Conservation (phyloP, 1,140 invertebrate genomes). For the Listronotus oregonensis region DNA sequence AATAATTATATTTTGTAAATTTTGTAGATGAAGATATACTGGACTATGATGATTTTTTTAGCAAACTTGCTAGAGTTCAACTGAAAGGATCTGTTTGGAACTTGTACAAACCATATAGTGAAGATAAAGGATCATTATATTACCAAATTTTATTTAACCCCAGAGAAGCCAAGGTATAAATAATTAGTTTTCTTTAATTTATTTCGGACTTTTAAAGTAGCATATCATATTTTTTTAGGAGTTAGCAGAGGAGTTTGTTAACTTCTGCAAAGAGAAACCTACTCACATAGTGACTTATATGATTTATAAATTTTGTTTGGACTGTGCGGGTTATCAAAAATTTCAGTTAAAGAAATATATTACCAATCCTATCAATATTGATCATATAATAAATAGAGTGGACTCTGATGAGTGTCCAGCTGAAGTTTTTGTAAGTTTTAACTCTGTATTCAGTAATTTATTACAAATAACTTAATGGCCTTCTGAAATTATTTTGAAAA, state of each 20-base stretch:
- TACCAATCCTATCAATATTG: neutral
- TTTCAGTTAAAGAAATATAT: neutral
- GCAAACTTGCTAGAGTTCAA: neutral
- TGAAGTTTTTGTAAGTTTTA: neutral
- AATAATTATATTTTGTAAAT: too few species aligned
- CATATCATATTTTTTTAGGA: constrained; percentile 3
- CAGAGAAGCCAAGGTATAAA: constrained; percentile 3
- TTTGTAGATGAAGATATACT: constrained; percentile 8
- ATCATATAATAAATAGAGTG: neutral
- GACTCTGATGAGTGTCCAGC: neutral
- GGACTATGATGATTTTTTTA: constrained; percentile 13
- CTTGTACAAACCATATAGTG: constrained; percentile 6
- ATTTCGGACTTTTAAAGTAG: too few species aligned
- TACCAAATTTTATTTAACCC: constrained; percentile 10
- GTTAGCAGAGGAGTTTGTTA: neutral
- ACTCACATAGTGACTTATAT: neutral
- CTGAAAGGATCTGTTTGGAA: constrained; percentile 2
- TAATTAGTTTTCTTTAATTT: too few species aligned
- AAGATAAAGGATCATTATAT: constrained; percentile 2
- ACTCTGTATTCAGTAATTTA: too few species aligned
- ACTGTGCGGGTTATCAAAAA: constrained; percentile 8
- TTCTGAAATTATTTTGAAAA: too few species aligned
- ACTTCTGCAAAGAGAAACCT: neutral
- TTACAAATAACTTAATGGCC: too few species aligned
- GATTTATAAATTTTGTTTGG: constrained; percentile 1